Evolutionary conservation across 1,140 invertebrate genomes (phyloP), one percentile per base, ranked within the genome.

Genomic region (Ceratitis capitata): DNA sequence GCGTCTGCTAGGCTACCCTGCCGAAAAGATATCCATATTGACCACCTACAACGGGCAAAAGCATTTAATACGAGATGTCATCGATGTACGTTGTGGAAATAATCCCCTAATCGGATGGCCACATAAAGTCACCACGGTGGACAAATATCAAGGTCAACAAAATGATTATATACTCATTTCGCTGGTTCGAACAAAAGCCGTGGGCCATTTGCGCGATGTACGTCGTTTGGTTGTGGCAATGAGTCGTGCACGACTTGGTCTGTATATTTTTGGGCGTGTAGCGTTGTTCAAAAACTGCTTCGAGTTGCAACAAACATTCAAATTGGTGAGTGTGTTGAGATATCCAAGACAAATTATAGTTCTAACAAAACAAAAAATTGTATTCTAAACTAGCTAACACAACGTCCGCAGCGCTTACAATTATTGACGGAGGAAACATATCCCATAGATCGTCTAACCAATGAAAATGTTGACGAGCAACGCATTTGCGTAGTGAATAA

Each of bases 11-110:
- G 99, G 99, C 0, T 99, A 99, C 94, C 98, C 99, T 0, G 97
- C 98, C 0, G 96, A 98, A 84, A 98, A 98, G 92, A 99, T 99
- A 86, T 99, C 98, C 19, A 99, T 99, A 88, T 92, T 99, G n/a
- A 99, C 99, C 0, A 99, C 99, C 0, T 99, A 99, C 92, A 99
- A 99, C 93, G 99, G 99, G 10, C 99, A 99, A 92, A 99, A 99
- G 91, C 98, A 99, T 93, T 94, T 99, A 26, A 97, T 99, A 45
- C 92, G 98, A 39, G 99, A 99, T 93, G 98, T 99, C 10, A 96
- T 99, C 74, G 96, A 98, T 87, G 96, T 97, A 74, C 94, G 98
- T 86, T 99, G 99, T 93, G 97, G 96, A 0, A 96, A 96, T 69
- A 99, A 99, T 94, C 97, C 98, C 0, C 93, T 99, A n/a, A 98